Percentiles rank a stretch among this genome's conserved stretches.
Evolutionary conservation across 2,113 vertebrate species (phyloP).

Genomic region (Oncorhynchus mykiss): DNA sequence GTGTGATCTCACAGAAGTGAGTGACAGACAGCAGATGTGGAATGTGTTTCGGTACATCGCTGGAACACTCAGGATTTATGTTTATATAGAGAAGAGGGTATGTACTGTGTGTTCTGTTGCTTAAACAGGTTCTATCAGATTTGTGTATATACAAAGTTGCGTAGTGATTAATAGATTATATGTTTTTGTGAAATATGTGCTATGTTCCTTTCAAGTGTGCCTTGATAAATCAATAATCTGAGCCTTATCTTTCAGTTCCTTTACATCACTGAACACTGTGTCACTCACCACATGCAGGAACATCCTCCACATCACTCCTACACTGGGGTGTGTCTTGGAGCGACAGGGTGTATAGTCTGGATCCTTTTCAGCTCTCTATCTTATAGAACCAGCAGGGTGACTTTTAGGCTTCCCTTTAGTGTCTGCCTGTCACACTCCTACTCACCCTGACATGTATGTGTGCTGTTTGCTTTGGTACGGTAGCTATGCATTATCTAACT

Average conservation of each 20-base stretch:
- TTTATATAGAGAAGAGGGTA: not conserved
- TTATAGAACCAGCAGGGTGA: too few relatives aligned
- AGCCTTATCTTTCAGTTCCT: constrained; percentile 5
- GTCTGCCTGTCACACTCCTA: too few relatives aligned
- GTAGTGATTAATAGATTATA: not conserved
- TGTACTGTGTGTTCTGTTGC: not conserved
- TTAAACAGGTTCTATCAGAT: not conserved
- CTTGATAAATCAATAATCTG: not conserved
- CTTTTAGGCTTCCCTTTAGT: too few relatives aligned
- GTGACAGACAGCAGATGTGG: not conserved
- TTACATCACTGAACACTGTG: not conserved
- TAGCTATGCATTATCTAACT: too few relatives aligned
- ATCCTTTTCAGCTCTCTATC: not conserved
- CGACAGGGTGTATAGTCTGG: constrained; percentile 27
- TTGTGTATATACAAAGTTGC: not conserved
- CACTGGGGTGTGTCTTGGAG: constrained; percentile 4
- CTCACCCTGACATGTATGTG: too few relatives aligned
- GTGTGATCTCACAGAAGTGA: not conserved
- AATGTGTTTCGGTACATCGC: not conserved
- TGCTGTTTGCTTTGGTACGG: too few relatives aligned
- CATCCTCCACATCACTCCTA: not conserved
- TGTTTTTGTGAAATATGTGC: not conserved
- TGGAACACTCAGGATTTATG: not conserved
- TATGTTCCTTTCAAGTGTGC: not conserved
- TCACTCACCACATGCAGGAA: not conserved